Evolutionary conservation across 2,888 invertebrate species (phyloP).

Genomic region (Lingula anatina): DNA sequence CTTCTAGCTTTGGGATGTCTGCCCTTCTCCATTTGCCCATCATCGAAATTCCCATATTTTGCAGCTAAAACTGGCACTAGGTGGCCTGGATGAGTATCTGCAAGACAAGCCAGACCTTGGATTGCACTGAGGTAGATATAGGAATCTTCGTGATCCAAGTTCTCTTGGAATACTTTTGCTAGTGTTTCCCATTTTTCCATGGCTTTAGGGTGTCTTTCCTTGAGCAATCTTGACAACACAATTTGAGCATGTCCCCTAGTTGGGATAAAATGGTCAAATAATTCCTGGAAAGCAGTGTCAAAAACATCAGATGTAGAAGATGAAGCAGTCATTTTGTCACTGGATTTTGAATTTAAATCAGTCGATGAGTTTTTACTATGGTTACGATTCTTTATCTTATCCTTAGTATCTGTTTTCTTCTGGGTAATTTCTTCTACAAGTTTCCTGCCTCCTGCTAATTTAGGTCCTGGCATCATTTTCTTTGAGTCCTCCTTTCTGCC

Average conservation of each 20-base stretch:
- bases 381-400: too few species aligned
- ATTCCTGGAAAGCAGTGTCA: constrained; percentile 60
- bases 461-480: constrained; percentile 7
- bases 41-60: constrained; percentile 57
- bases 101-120: constrained; percentile 68
- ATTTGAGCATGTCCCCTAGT: constrained; percentile 76
- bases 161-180: constrained; percentile 70
- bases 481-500: background rate
- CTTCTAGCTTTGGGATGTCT: background rate
- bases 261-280: constrained; percentile 70
- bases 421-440: too few species aligned
- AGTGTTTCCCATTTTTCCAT: constrained; percentile 56
- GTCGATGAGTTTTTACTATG: too few species aligned
- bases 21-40: constrained; percentile 6
- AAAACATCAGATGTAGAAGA: constrained; percentile 9
- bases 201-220: constrained; percentile 62
- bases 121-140: constrained; percentile 77
- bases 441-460: too few species aligned
- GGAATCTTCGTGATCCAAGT: constrained; percentile 71
- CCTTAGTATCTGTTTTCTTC: background rate
- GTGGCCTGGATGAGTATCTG: constrained; percentile 63
- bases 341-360: too few species aligned
- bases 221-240: constrained; percentile 67
- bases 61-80: constrained; percentile 65
- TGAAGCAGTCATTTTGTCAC: too few species aligned